These are phyloP conservation scores for Saguinus imperator DNA, from an alignment of 2,113 vertebrate genomes.

Conservation along the genomic window DNA sequence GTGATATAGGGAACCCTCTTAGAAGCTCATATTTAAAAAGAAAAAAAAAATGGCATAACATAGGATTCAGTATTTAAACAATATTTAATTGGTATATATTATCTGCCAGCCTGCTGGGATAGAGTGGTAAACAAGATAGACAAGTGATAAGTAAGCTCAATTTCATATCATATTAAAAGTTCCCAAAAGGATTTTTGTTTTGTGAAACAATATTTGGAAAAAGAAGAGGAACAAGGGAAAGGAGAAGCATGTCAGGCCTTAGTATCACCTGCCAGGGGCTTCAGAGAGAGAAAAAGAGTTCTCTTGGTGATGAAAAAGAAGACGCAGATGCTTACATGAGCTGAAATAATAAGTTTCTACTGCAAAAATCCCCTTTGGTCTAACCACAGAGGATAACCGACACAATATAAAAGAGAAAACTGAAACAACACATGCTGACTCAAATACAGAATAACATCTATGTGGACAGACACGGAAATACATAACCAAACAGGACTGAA, in stretches of 20 bases:
- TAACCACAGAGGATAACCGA: conserved; percentile 5
- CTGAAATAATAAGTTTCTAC: neutral
- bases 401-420: neutral
- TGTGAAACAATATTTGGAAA: conserved; percentile 43
- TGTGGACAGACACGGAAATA: neutral
- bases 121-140: neutral
- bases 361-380: neutral
- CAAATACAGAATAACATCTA: neutral
- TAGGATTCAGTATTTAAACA: neutral
- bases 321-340: neutral
- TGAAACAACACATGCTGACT: neutral
- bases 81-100: neutral
- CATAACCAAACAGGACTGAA: neutral
- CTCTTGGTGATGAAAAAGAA: neutral
- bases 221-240: neutral
- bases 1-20: neutral
- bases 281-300: neutral
- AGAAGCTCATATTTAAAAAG: neutral
- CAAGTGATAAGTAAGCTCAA: neutral
- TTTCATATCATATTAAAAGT: neutral
- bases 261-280: neutral
- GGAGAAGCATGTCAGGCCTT: neutral
- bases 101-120: neutral
- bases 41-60: neutral
- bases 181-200: neutral